These are phyloP conservation scores for Nesogale talazaci DNA, from an alignment of 2,113 vertebrate species.

Conservation along the genomic window DNA sequence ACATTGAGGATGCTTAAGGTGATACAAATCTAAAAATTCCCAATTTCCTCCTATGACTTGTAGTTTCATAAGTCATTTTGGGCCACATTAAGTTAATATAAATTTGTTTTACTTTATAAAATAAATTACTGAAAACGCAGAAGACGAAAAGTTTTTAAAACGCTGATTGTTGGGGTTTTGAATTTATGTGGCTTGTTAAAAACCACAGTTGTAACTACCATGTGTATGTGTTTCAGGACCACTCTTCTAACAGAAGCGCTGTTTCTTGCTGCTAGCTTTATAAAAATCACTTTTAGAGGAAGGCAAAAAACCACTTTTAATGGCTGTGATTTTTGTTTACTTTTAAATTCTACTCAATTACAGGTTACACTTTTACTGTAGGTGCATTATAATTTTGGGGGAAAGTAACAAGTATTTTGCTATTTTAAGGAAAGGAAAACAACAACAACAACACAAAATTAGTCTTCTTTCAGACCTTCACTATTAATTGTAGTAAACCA, in stretches of 20 bases:
- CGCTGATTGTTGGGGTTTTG: neutral
- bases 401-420: conserved; percentile 15
- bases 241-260: conserved; percentile 24
- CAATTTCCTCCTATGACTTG: neutral
- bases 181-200: neutral
- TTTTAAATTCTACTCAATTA: neutral
- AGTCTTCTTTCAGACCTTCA: neutral
- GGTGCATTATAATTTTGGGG: conserved; percentile 1
- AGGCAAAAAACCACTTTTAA: conserved; percentile 15
- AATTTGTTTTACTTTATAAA: conserved; percentile 31
- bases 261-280: neutral
- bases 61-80: conserved; percentile 30
- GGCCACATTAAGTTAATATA: neutral
- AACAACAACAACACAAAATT: conserved; percentile 26
- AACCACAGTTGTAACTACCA: neutral
- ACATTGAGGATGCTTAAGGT: neutral
- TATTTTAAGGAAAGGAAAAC: neutral
- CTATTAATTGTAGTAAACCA: neutral
- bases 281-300: conserved; percentile 8
- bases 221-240: neutral
- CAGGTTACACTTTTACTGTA: no score
- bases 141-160: neutral
- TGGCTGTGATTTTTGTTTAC: conserved; percentile 32
- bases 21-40: neutral
- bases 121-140: conserved; percentile 35